Conservation (phyloP, 2,888 invertebrate species). For the Lochmaea capreae region DNA sequence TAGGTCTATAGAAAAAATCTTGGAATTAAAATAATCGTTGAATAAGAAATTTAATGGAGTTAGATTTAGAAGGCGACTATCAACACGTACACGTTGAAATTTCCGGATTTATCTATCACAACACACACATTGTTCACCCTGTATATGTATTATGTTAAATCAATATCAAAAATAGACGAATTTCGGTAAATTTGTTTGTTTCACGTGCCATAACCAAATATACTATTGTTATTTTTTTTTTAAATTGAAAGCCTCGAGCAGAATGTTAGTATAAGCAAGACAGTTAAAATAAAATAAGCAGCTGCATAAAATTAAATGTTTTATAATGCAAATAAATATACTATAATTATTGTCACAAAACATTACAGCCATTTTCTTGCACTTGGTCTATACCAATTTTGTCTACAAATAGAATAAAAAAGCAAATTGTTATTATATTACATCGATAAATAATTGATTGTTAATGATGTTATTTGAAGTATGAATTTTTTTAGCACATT, state of each 20-base stretch:
- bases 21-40: too few relatives aligned
- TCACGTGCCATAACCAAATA: neutral
- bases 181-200: neutral
- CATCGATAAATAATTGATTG: neutral
- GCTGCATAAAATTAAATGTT: slow-evolving; percentile 21
- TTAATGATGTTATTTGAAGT: too few relatives aligned
- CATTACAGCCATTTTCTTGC: slow-evolving; percentile 37
- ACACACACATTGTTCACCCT: too few relatives aligned
- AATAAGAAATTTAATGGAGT: too few relatives aligned
- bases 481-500: neutral
- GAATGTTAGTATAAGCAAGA: slow-evolving; percentile 33
- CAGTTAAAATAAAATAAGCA: slow-evolving; percentile 45
- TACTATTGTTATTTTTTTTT: neutral
- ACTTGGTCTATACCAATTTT: slow-evolving; percentile 36
- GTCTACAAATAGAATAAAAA: slow-evolving; percentile 43
- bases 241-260: neutral
- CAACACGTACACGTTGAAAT: too few relatives aligned
- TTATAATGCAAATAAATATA: slow-evolving; percentile 35
- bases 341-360: slow-evolving; percentile 36
- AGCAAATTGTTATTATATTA: slow-evolving; percentile 12
- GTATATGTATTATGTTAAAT: too few relatives aligned
- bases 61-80: too few relatives aligned
- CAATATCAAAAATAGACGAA: too few relatives aligned
- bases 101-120: too few relatives aligned
- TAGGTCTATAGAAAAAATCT: too few relatives aligned